These are phyloP conservation scores for Polydrusus cervinus DNA, from an alignment of 2,888 invertebrate genomes.

Conservation along the genomic window DNA sequence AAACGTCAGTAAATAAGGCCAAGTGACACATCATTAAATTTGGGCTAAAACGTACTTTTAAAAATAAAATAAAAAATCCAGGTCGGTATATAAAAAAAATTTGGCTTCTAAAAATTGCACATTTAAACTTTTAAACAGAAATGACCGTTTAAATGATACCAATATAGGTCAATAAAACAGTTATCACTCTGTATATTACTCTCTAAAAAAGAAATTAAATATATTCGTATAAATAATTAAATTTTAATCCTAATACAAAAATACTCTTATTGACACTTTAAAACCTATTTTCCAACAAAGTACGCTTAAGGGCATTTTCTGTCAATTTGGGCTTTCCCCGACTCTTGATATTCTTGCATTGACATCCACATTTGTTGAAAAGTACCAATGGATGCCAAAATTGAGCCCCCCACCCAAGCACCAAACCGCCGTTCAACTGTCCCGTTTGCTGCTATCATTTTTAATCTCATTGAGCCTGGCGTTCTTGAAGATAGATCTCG, in stretches of 20 bases:
- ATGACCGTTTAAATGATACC: too few relatives aligned
- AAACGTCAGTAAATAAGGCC: too few relatives aligned
- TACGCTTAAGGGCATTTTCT: conserved; percentile 87
- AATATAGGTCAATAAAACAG: too few relatives aligned
- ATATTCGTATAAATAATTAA: neutral
- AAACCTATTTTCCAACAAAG: conserved; percentile 22
- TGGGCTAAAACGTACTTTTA: too few relatives aligned
- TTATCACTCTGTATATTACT: too few relatives aligned
- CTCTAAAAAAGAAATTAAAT: neutral
- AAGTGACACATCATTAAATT: too few relatives aligned
- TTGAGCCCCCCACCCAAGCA: conserved; percentile 99
- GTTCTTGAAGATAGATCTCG: conserved; percentile 89
- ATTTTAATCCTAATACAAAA: conserved; percentile 26
- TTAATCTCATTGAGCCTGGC: conserved; percentile 94
- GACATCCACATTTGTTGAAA: conserved; percentile 99
- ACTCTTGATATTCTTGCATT: conserved; percentile 98
- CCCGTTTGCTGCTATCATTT: conserved; percentile 93
- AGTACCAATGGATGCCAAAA: conserved; percentile 97
- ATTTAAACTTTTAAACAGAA: too few relatives aligned
- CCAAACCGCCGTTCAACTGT: conserved; percentile 95
- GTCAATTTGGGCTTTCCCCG: conserved; percentile 97
- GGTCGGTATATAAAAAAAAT: too few relatives aligned
- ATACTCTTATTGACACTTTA: conserved; percentile 15
- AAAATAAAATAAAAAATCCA: too few relatives aligned
- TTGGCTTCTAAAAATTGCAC: too few relatives aligned